These are phyloP conservation scores for Malacoctenus gilli DNA, from an alignment of 2,797 vertebrate genomes.

Conservation along the genomic window DNA sequence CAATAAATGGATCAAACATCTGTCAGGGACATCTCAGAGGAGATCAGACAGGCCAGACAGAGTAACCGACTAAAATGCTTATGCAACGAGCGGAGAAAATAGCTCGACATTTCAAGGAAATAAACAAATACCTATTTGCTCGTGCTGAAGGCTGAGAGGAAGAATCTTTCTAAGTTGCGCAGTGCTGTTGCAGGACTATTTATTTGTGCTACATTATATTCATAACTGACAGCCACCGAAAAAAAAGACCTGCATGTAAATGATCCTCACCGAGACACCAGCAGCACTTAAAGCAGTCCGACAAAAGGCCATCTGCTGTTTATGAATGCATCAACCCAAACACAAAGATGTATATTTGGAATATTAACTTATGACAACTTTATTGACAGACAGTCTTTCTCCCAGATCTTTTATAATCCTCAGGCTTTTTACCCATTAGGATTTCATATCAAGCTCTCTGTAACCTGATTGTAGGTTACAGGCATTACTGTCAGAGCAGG, in stretches of 20 bases:
- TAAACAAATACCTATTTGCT: background rate
- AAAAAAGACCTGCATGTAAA: background rate
- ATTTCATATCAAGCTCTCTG: slow-evolving; percentile 15
- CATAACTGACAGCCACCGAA: slow-evolving; percentile 7
- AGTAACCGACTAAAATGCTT: background rate
- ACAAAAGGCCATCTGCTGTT: slow-evolving; percentile 30
- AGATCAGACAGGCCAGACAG: background rate
- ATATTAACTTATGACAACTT: slow-evolving; percentile 23
- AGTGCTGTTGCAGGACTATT: background rate
- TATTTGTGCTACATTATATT: slow-evolving; percentile 6
- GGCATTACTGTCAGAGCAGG: slow-evolving; percentile 16
- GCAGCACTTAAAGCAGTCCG: background rate
- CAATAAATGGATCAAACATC: slow-evolving; percentile 3
- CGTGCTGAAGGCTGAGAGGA: background rate
- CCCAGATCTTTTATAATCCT: slow-evolving; percentile 20
- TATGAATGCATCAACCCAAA: slow-evolving; percentile 5
- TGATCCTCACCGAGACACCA: slow-evolving; percentile 13
- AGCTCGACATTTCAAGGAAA: background rate
- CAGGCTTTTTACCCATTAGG: slow-evolving; percentile 47
- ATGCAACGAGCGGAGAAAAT: background rate
- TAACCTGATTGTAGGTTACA: slow-evolving; percentile 19
- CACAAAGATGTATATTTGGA: slow-evolving; percentile 25
- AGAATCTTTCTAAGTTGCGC: background rate
- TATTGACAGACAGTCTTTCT: slow-evolving; percentile 27
- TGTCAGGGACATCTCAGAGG: slow-evolving; percentile 8